Evolutionary conservation across 1,140 invertebrate species (phyloP).

Genomic region (Patella vulgata): DNA sequence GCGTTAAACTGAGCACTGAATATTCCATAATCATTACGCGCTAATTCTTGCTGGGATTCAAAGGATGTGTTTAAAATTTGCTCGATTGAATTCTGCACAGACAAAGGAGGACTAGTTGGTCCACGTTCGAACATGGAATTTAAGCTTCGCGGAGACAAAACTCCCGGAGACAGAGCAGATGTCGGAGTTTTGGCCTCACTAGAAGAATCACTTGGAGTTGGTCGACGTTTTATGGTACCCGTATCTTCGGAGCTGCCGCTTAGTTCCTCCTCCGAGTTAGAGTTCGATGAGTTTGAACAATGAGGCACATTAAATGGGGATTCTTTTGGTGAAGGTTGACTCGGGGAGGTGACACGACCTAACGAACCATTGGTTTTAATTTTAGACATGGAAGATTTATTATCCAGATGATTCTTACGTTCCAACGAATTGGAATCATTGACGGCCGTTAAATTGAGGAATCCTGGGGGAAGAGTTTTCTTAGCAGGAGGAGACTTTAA

Average conservation of each 20-base stretch:
- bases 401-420: constrained; percentile 36
- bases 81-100: constrained; percentile 20
- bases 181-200: neutral
- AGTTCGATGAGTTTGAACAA: constrained; percentile 72
- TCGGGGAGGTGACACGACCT: constrained; percentile 54
- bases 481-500: constrained; percentile 14
- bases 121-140: neutral
- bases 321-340: constrained; percentile 56
- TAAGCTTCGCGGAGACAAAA: neutral
- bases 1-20: constrained; percentile 29
- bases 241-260: constrained; percentile 71
- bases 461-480: constrained; percentile 31
- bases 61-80: constrained; percentile 25
- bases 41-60: constrained; percentile 21
- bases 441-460: constrained; percentile 28
- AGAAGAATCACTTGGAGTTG: constrained; percentile 15
- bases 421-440: constrained; percentile 37
- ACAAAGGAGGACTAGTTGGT: neutral
- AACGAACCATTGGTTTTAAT: constrained; percentile 65
- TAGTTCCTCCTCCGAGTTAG: constrained; percentile 85
- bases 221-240: constrained; percentile 70
- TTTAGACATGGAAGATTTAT: constrained; percentile 65
- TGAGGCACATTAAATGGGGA: constrained; percentile 8
- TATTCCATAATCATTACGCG: constrained; percentile 13
- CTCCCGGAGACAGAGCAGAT: constrained; percentile 15